Conservation (phyloP, 2,888 invertebrate genomes). For the Cheilosia grossa region DNA sequence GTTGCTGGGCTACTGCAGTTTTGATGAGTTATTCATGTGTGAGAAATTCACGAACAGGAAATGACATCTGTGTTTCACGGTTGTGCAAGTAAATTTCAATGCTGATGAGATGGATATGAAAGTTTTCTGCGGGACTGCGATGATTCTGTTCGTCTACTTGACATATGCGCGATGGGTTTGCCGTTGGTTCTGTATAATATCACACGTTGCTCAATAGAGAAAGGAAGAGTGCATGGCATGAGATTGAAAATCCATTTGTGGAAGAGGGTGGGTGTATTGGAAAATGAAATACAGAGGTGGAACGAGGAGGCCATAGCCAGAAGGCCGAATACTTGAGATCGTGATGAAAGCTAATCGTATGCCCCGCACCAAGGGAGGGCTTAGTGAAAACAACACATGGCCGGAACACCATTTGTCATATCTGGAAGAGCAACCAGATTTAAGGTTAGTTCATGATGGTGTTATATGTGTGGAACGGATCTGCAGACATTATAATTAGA, state of each 20-base stretch:
- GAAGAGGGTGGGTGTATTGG: background rate
- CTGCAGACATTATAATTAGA: background rate
- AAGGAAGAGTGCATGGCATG: conserved; percentile 40
- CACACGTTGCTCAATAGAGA: conserved; percentile 62
- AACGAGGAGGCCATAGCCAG: conserved; percentile 27
- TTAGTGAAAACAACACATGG: conserved; percentile 17
- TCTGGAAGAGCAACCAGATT: background rate
- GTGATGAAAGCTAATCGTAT: conserved; percentile 47
- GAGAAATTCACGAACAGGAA: conserved; percentile 73
- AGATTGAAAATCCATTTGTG: conserved; percentile 34
- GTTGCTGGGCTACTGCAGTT: conserved; percentile 28
- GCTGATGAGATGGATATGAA: conserved; percentile 63
- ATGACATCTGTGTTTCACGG: background rate
- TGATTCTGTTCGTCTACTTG: conserved; percentile 69
- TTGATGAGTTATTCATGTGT: conserved; percentile 64
- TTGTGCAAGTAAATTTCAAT: conserved; percentile 34
- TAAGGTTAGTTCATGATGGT: background rate
- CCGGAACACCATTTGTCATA: conserved; percentile 25
- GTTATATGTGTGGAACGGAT: background rate
- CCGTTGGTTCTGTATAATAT: conserved; percentile 54
- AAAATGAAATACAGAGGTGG: background rate
- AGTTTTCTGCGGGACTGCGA: conserved; percentile 38
- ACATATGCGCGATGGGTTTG: conserved; percentile 60
- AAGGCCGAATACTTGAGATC: conserved; percentile 37
- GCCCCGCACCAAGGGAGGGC: conserved; percentile 24